Evolutionary conservation across 2,797 vertebrate genomes (phyloP), one percentile per base, ranked within the genome.

Genomic region (Leptoclinus maculatus): DNA sequence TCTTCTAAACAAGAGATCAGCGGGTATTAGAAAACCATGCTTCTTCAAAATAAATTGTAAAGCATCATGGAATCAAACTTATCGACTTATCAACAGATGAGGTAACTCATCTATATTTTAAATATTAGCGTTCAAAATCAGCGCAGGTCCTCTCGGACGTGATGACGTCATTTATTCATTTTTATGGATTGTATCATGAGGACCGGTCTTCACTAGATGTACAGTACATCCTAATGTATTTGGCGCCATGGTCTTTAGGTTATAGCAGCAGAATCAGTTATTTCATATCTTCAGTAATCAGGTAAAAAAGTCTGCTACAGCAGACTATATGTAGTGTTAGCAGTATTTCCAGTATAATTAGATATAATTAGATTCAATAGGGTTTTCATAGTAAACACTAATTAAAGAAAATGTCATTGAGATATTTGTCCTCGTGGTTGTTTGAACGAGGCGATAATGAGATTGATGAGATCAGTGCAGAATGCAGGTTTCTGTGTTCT

Each of bases 401-500:
- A 77, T 17, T 10, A 21, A 27, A 58, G 21, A 66, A 45, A 25
- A 66, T 16, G 41, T 57, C 3, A 25, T 2, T 9, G 32, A 49
- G 1, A 12, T 51, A 36, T 74, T n/a, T 76, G 10, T 13, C 7
- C n/a, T 77, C 21, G 9, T 62, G 47, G 9, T 34, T 69, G 3
- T 3, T 14, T 29, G 5, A 23, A 2, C 1, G 9, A 43, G 4
- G 1, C 14, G 17, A 5, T 7, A n/a, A 23, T 29, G 32, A 36
- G 27, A n/a, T n/a, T 3, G 29, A 70, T 53, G 13, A 16, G 47
- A 25, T 27, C 0, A 27, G 27, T 41, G 45, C 59, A 66, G 45
- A 10, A 53, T 21, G 25, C 2, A 2, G 5, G 41, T 79, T 78
- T 81, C 14, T 69, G 39, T 80, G 65, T 19, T 75, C 73, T 41